Percentiles rank a stretch among this genome's conserved stretches.
phyloP scores from a whole-genome alignment of 2,113 vertebrate genomes.

The Eonycteris spelaea region DNA sequence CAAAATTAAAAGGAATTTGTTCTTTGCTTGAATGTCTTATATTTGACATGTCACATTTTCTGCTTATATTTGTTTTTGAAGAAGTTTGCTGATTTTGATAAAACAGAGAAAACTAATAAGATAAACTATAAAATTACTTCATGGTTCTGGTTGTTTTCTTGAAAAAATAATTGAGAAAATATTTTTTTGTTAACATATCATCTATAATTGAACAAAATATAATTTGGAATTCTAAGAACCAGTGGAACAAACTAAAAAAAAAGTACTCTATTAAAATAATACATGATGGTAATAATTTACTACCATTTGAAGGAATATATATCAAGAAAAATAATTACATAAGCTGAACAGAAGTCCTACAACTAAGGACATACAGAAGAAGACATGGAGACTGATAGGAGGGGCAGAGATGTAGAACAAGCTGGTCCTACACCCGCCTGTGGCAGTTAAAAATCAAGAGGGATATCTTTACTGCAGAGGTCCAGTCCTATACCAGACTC shows the following conservation, averaged over 20 bases:
- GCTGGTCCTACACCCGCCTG: no score
- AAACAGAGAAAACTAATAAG: conserved; percentile 41
- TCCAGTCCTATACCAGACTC: no score
- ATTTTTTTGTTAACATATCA: neutral
- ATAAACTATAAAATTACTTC: conserved; percentile 22
- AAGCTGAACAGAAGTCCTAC: neutral
- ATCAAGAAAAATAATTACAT: neutral
- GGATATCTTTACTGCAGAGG: no score
- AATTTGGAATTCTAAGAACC: conserved; percentile 7
- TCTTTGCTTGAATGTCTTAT: conserved; percentile 34
- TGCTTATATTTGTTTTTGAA: conserved; percentile 55
- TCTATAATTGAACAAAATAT: neutral
- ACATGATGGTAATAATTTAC: neutral
- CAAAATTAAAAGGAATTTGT: conserved; percentile 35
- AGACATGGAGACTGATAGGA: no score
- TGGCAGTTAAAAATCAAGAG: no score
- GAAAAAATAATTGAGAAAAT: neutral
- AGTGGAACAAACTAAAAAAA: conserved; percentile 4
- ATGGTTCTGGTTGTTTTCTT: neutral
- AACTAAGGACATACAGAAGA: no score
- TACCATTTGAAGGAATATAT: neutral
- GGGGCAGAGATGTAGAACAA: no score
- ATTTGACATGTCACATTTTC: conserved; percentile 37
- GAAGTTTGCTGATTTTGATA: conserved; percentile 39
- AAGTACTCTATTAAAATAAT: neutral